Evolutionary conservation across 1,140 invertebrate genomes (phyloP).

Genomic region (Drosophila lini): DNA sequence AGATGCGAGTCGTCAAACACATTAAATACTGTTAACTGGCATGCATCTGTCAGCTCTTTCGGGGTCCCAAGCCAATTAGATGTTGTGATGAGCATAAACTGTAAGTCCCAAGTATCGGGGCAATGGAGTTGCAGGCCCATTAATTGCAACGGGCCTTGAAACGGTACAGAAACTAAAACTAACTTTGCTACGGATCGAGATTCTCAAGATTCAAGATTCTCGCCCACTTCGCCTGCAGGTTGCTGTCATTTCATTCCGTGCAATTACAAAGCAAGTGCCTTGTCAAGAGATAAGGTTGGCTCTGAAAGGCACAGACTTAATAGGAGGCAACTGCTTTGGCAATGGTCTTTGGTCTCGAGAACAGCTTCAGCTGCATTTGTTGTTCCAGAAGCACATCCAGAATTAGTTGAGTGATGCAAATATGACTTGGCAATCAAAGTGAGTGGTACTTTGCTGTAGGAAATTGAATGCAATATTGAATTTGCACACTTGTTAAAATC

Average conservation of each 20-base stretch:
- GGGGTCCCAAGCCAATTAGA: constrained; percentile 36
- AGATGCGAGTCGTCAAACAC: constrained; percentile 62
- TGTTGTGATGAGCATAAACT: constrained; percentile 37
- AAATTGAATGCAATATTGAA: not conserved
- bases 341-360: not conserved
- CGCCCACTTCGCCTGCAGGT: constrained; percentile 16
- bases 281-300: constrained; percentile 14
- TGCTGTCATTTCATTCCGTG: constrained; percentile 23
- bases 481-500: no score
- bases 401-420: not conserved
- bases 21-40: constrained; percentile 45
- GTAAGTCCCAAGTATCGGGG: constrained; percentile 13
- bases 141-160: constrained; percentile 70
- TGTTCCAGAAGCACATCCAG: not conserved
- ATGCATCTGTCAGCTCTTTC: constrained; percentile 30
- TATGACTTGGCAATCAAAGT: not conserved
- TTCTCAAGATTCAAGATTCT: constrained; percentile 2
- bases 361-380: constrained; percentile 7
- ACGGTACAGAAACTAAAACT: constrained; percentile 57
- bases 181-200: not conserved
- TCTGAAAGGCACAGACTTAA: constrained; percentile 7
- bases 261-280: constrained; percentile 38
- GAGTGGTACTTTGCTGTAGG: not conserved
- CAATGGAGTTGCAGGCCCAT: constrained; percentile 53
- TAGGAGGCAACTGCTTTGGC: constrained; percentile 3